phyloP scores from a whole-genome alignment of 1,140 invertebrate genomes.

The Theocolax elegans region DNA sequence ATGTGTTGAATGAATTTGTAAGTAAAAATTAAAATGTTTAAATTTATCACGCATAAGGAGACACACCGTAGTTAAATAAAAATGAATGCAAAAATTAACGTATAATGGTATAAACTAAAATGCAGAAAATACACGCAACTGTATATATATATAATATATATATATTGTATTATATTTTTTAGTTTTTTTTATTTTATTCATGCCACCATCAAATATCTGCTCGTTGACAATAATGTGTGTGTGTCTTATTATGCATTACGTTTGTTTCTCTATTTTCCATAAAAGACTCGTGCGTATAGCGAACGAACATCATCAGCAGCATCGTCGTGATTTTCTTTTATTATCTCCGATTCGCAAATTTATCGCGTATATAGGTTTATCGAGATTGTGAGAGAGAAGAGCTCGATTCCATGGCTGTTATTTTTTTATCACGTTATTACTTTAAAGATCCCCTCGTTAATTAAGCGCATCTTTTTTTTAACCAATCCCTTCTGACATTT shows the following conservation, averaged over 20 bases:
- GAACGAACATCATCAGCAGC: constrained; percentile 22
- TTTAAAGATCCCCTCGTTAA: too few species aligned
- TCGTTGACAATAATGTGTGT: constrained; percentile 12
- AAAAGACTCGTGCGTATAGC: constrained; percentile 17
- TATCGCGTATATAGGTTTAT: constrained; percentile 13
- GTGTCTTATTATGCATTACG: background rate
- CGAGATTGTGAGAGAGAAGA: constrained; percentile 43
- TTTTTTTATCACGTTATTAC: too few species aligned
- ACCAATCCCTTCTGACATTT: constrained; percentile 23
- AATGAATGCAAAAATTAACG: constrained; percentile 22
- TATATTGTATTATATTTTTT: background rate
- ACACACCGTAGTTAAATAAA: constrained; percentile 6
- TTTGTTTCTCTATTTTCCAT: background rate
- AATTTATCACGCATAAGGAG: too few species aligned
- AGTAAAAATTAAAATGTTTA: too few species aligned
- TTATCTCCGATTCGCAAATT: constrained; percentile 7
- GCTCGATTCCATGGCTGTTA: constrained; percentile 32
- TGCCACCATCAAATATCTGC: constrained; percentile 22
- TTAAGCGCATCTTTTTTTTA: constrained; percentile 30
- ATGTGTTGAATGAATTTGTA: too few species aligned
- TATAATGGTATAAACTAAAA: too few species aligned
- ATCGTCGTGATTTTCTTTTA: constrained; percentile 14
- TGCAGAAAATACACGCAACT: constrained; percentile 28
- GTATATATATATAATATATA: background rate
- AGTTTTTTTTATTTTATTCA: constrained; percentile 6